phyloP scores from a whole-genome alignment of 2,888 invertebrate genomes.

The Thymelicus acteon region DNA sequence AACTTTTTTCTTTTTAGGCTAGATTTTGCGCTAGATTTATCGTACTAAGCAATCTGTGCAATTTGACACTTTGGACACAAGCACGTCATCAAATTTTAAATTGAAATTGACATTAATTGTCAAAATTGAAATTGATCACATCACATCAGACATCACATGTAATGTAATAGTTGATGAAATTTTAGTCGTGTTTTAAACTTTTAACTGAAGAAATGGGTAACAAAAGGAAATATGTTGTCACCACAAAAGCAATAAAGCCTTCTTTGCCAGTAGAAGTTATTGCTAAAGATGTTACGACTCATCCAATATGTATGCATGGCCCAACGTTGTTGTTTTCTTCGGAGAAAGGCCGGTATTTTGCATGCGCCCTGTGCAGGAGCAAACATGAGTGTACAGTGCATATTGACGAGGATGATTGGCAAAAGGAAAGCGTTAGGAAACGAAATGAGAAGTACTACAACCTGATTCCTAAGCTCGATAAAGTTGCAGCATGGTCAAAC shows the following conservation, averaged over 20 bases:
- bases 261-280: constrained; percentile 78
- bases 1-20: too few species aligned
- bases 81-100: too few species aligned
- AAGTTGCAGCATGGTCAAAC: constrained; percentile 77
- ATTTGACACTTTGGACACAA: too few species aligned
- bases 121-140: too few species aligned
- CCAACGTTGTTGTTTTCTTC: constrained; percentile 90
- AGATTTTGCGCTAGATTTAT: too few species aligned
- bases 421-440: constrained; percentile 74
- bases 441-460: constrained; percentile 75
- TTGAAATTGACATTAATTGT: too few species aligned
- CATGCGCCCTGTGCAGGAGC: constrained; percentile 93
- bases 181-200: not conserved
- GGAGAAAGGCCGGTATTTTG: constrained; percentile 87
- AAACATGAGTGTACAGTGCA: constrained; percentile 91
- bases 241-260: constrained; percentile 49
- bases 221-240: constrained; percentile 64
- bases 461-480: constrained; percentile 79
- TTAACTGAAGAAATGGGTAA: constrained; percentile 57
- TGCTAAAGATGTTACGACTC: constrained; percentile 82
- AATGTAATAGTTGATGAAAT: too few species aligned
- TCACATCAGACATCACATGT: too few species aligned
- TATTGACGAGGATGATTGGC: constrained; percentile 83
- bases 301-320: constrained; percentile 91
- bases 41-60: too few species aligned